Base-by-base conservation (phyloP, 1,140 invertebrate genomes). In the Drosophila aff. region DNA sequence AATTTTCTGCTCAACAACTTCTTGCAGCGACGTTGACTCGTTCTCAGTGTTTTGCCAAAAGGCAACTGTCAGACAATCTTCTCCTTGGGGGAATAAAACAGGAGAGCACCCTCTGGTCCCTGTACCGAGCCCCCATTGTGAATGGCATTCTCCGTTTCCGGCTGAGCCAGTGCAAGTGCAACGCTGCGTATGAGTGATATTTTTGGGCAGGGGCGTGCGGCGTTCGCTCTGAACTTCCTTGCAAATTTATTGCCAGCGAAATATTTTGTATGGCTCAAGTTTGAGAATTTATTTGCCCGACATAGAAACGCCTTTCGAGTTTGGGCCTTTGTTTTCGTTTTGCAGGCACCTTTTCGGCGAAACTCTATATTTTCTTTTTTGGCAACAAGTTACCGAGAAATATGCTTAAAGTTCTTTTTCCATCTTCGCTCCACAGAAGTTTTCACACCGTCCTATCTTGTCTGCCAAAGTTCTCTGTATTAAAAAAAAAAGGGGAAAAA, bases 1-100 rank as follows among this genome's bases (percentile, higher is more conserved):
- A 90, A 90, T 90, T 90, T 90, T 85, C 78, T 90, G 86, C 81
- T 90, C 85, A 90, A 90, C 85, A 90, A 85, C 78, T 74, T 85
- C 78, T 74, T 82, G 76, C 85, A 77, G 80, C 69, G 79, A 76
- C 74, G 60, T 81, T 72, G 80, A 74, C 72, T 78, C 68, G 43
- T 64, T 61, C 64, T 77, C 64, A 40, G 44, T 55, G 75, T 67
- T 76, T 67, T 52, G 73, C 62, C 73, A 59, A 67, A 60, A 77
- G 73, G 67, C 61, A 76, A 36, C 23, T 50, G 67, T 68, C 64
- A 66, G 75, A 76, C 55, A 77, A 77, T 73, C 53, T 71, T 46
- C 38, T 28, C 69, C 53, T 31, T 4, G 38, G 71, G 44, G 64
- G 36, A 44, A 58, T 28, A 43, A 64, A 31, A 26, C 57, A 59